phyloP scores from a whole-genome alignment of 2,888 invertebrate species.

The Orgyia antiqua region DNA sequence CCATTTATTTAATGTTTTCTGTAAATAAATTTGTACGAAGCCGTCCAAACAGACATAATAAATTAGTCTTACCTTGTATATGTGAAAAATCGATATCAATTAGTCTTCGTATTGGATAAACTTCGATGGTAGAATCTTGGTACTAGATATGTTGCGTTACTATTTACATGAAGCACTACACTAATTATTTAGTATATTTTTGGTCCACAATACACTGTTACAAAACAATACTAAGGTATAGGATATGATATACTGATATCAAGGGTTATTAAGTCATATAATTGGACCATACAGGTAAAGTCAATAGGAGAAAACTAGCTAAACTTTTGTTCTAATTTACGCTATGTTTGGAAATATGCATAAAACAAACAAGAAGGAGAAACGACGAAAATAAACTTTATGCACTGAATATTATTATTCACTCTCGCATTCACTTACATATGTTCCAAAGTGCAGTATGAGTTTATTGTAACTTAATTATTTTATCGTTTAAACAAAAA shows the following conservation, averaged over 20 bases:
- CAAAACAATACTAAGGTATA: conserved; percentile 24
- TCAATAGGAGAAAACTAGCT: conserved; percentile 21
- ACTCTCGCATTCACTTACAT: conserved; percentile 44
- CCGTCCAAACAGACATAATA: conserved; percentile 9
- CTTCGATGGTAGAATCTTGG: conserved; percentile 18
- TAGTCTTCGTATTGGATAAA: conserved; percentile 39
- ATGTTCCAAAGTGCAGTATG: conserved; percentile 12
- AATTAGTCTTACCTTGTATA: conserved; percentile 42
- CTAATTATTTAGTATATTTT: conserved; percentile 30
- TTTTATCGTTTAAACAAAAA: too few species aligned
- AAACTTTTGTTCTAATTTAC: conserved; percentile 19
- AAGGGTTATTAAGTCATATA: conserved; percentile 51
- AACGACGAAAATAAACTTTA: conserved; percentile 50
- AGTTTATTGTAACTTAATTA: too few species aligned
- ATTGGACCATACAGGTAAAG: conserved; percentile 55
- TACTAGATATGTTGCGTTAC: conserved; percentile 31
- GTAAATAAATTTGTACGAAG: conserved; percentile 13
- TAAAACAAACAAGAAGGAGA: conserved; percentile 29
- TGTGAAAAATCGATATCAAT: conserved; percentile 45
- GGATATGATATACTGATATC: conserved; percentile 51
- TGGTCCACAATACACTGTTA: conserved; percentile 46
- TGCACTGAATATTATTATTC: conserved; percentile 35
- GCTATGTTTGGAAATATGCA: conserved; percentile 27
- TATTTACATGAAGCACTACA: conserved; percentile 49
- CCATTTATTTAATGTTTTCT: conserved; percentile 2